A percentile compares a stretch with the other conserved stretches of the same genome.
Evolutionary conservation across 2,113 vertebrate species (phyloP).

Genomic region (Falco punctatus): DNA sequence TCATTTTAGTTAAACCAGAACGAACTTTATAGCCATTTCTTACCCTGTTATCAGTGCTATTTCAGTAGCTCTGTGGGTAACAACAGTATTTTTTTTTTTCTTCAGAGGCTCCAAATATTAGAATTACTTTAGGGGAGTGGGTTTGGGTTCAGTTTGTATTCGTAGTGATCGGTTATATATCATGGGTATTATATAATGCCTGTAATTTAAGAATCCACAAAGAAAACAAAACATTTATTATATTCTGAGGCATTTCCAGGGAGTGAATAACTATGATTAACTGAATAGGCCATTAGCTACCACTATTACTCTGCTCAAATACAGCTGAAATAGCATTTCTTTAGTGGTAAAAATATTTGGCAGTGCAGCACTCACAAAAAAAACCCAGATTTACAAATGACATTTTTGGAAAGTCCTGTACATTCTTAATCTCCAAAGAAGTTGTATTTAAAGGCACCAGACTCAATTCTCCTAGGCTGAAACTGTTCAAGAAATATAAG

Average conservation of each 20-base stretch:
- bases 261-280: slow-evolving; percentile 1
- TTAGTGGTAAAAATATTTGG: not conserved
- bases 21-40: not conserved
- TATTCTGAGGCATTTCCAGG: slow-evolving; percentile 21
- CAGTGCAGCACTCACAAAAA: not conserved
- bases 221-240: slow-evolving; percentile 34
- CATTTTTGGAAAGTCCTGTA: slow-evolving; percentile 14
- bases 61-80: slow-evolving; percentile 13
- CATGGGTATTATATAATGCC: slow-evolving; percentile 2
- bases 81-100: not conserved
- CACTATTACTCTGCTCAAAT: not conserved
- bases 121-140: not conserved
- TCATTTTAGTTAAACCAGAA: slow-evolving; percentile 24
- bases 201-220: slow-evolving; percentile 21
- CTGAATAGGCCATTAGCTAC: not conserved
- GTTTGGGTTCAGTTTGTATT: slow-evolving; percentile 10
- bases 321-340: slow-evolving; percentile 18
- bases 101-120: not conserved
- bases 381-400: not conserved
- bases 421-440: slow-evolving; percentile 24
- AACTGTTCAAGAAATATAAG: not conserved
- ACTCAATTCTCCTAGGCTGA: not conserved
- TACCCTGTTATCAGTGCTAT: slow-evolving; percentile 9
- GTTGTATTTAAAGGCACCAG: slow-evolving; percentile 23
- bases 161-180: not conserved